Evolutionary conservation across 2,797 vertebrate species (phyloP).

Genomic region (Tiaroga cobitis): DNA sequence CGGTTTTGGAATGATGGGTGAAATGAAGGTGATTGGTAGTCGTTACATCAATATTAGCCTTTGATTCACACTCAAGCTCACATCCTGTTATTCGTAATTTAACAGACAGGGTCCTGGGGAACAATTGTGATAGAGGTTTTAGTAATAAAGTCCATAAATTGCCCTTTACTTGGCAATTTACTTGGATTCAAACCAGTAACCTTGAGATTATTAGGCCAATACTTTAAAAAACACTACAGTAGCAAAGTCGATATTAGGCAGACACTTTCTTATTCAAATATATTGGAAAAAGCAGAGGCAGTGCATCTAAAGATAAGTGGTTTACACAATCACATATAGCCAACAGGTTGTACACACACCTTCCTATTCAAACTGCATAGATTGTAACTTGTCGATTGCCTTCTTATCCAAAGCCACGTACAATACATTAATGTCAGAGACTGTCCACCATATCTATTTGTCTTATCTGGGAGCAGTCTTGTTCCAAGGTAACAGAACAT

Average conservation of each 20-base stretch:
- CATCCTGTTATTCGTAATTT: not conserved
- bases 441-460: not conserved
- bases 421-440: not conserved
- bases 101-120: not conserved
- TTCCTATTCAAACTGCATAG: not conserved
- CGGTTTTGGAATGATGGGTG: not conserved
- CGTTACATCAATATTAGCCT: not conserved
- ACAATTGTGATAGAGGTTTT: not conserved
- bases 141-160: not conserved
- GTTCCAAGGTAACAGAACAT: not conserved
- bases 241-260: not conserved
- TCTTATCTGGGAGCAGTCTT: not conserved
- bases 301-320: not conserved
- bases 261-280: not conserved
- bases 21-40: not conserved
- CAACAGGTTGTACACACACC: not conserved
- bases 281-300: not conserved
- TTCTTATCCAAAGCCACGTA: not conserved
- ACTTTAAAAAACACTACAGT: not conserved
- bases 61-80: not conserved
- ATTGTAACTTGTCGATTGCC: not conserved
- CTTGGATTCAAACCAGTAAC: not conserved
- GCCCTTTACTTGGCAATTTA: not conserved
- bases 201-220: slow-evolving; percentile 12
- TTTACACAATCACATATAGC: not conserved